phyloP scores from a whole-genome alignment of 1,140 invertebrate species.

The Leptinotarsa defecta region DNA sequence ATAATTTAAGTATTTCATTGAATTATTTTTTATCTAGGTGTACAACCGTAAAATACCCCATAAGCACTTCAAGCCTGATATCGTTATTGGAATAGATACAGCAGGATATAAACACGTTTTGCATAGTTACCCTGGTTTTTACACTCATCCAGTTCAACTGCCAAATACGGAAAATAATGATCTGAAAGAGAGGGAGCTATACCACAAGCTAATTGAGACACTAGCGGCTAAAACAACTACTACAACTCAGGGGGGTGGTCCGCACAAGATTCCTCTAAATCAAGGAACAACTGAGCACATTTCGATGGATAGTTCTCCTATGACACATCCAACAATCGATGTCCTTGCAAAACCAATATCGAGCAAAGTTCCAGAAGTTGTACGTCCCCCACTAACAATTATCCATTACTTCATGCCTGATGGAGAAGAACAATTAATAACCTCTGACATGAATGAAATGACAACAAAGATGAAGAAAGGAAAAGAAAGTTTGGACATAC shows the following conservation, averaged over 20 bases:
- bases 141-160: conserved; percentile 20
- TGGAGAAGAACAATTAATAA: conserved; percentile 22
- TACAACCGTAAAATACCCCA: conserved; percentile 23
- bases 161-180: conserved; percentile 31
- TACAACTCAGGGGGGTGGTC: conserved; percentile 22
- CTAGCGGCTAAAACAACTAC: conserved; percentile 41
- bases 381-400: conserved; percentile 7
- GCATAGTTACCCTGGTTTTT: conserved; percentile 40
- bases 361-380: conserved; percentile 1
- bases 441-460: background rate
- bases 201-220: conserved; percentile 41
- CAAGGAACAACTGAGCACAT: background rate
- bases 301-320: background rate
- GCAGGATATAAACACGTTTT: conserved; percentile 46
- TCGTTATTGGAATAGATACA: conserved; percentile 38
- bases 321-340: background rate
- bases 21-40: conserved; percentile 15
- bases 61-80: conserved; percentile 35
- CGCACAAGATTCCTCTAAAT: conserved; percentile 28
- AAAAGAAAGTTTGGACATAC: background rate
- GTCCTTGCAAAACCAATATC: conserved; percentile 27
- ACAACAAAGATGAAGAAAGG: background rate
- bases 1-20: background rate
- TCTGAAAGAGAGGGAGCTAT: conserved; percentile 41
- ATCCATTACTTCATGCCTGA: conserved; percentile 31